phyloP scores from a whole-genome alignment of 2,888 invertebrate genomes.

The Ochropleura leucogaster region DNA sequence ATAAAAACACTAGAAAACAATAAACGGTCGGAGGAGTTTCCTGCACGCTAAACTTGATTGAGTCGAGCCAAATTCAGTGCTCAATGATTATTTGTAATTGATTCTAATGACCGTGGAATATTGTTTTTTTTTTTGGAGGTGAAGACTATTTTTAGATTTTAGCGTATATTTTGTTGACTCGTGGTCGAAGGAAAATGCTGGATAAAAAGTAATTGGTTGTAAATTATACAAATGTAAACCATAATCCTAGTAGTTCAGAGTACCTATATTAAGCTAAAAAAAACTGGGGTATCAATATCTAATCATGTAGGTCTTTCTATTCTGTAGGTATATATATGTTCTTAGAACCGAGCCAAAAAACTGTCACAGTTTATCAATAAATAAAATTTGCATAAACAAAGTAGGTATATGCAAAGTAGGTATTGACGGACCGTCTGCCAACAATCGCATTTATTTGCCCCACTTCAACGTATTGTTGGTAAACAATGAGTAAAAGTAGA shows the following conservation, averaged over 20 bases:
- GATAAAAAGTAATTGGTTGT: not conserved
- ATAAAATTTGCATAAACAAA: slow-evolving; percentile 21
- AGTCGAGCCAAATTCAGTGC: slow-evolving; percentile 29
- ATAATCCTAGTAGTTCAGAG: not conserved
- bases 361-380: slow-evolving; percentile 3
- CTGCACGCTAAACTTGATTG: slow-evolving; percentile 63
- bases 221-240: not conserved
- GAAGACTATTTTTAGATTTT: not conserved
- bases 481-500: slow-evolving; percentile 52
- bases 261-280: not conserved
- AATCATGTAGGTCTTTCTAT: not conserved
- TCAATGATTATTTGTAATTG: slow-evolving; percentile 49
- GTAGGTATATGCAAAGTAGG: slow-evolving; percentile 19
- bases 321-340: not conserved
- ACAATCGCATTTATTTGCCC: slow-evolving; percentile 29
- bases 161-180: not conserved
- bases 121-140: slow-evolving; percentile 32
- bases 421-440: slow-evolving; percentile 15
- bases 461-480: slow-evolving; percentile 43
- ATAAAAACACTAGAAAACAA: slow-evolving; percentile 70
- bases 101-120: slow-evolving; percentile 46
- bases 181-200: slow-evolving; percentile 18
- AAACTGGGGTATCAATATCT: not conserved
- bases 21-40: slow-evolving; percentile 64
- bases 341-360: not conserved